Percentiles rank a stretch among this genome's conserved stretches.
Conservation (phyloP, 1,140 invertebrate genomes). For the Palaemon carinicauda region DNA sequence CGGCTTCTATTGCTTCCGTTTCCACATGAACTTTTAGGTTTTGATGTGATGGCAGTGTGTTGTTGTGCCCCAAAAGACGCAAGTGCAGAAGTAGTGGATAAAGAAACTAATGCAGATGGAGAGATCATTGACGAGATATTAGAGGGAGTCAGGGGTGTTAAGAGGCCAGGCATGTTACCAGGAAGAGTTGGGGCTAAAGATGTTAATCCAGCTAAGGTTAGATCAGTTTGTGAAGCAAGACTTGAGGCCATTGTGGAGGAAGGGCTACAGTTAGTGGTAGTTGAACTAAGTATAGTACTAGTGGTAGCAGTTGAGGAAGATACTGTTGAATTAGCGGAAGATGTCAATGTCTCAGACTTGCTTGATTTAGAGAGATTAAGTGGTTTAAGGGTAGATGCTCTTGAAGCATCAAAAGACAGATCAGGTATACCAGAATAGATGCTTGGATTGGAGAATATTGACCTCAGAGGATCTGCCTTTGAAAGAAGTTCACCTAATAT, state of each 20-base stretch:
- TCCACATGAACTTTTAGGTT: not conserved
- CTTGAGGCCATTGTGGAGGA: slow-evolving; percentile 14
- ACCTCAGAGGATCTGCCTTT: slow-evolving; percentile 40
- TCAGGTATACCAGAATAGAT: slow-evolving; percentile 21
- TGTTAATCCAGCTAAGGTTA: not conserved
- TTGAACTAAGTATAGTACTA: not conserved
- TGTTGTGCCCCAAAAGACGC: slow-evolving; percentile 42
- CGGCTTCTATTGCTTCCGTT: not conserved
- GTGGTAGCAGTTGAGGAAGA: slow-evolving; percentile 21
- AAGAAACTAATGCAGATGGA: slow-evolving; percentile 24
- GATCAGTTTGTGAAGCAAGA: slow-evolving; percentile 11
- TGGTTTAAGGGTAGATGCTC: slow-evolving; percentile 10
- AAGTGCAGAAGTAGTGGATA: slow-evolving; percentile 16
- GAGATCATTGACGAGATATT: slow-evolving; percentile 17
- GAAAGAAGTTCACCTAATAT: slow-evolving; percentile 41
- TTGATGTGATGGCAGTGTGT: not conserved
- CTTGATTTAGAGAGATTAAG: slow-evolving; percentile 42
- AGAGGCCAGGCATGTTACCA: slow-evolving; percentile 23
- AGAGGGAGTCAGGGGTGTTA: slow-evolving; percentile 18
- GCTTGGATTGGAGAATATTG: not conserved
- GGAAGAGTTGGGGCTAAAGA: slow-evolving; percentile 8
- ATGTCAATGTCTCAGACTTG: slow-evolving; percentile 2
- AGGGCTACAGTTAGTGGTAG: not conserved
- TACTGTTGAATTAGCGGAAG: not conserved
- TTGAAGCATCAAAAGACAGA: slow-evolving; percentile 30